Base-by-base conservation (phyloP, 2,113 vertebrate species). In the Thalassoma bifasciatum region DNA sequence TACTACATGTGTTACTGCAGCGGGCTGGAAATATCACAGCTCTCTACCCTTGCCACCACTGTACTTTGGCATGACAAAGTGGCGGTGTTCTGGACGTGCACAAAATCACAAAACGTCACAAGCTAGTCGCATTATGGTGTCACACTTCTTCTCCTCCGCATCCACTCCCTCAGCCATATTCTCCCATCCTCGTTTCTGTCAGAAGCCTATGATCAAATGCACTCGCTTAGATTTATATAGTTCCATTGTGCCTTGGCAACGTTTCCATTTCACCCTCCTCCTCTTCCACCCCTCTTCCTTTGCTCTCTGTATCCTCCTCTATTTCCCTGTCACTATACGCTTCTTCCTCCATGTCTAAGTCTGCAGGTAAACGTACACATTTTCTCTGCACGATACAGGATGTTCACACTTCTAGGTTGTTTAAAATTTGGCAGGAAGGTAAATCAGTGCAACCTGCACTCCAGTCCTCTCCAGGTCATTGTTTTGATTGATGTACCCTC, bases 61-160 rank as follows among this genome's bases (percentile, higher is more conserved):
- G 79, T 86, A 85, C 86, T 88, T 88, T 81, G 83, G 76, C 76
- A 79, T 88, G 91, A 91, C 88, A 84, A 89, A 90, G 85, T 84
- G 82, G 82, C 53, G 42, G 80, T 69, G 64, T 58, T 86, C 63
- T 67, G 78, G 85, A 90, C 87, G 90, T 91, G 90, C 75, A 78
- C 74, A 46, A 91, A 86, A 91, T 90, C 78, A 77, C 82, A 88
- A 91, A 84, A 72, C 11, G 68, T 84, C 82, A 60, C 61, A 24
- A 62, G 84, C 84, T 17, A 63, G 80, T 83, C 85, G 64, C 79
- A 81, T 91, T 78, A 40, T 62, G 61, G 82, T 69, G 59, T 79
- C 86, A 60, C 63, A 85, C 83, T 83, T 82, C 64, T 70, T 72
- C 73, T 9, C 60, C 77, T 54, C 58, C 17, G 3, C 71, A 24